Percentiles rank a stretch among this genome's conserved stretches.
Conservation (phyloP, 2,797 vertebrate genomes). For the Rachycentron canadum region DNA sequence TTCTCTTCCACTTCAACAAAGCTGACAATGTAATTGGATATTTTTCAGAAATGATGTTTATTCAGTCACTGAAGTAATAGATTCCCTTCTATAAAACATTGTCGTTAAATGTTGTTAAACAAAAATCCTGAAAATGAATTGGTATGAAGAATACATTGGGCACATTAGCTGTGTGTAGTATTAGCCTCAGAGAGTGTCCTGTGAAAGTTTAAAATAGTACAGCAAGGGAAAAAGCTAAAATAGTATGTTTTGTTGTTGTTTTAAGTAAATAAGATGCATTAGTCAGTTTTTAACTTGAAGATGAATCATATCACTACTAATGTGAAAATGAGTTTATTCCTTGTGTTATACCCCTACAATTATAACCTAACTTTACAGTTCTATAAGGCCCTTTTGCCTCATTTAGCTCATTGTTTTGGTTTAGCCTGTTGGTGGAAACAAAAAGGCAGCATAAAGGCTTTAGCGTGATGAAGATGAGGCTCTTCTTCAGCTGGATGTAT, state of each 20-base stretch:
- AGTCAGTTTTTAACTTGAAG: neutral
- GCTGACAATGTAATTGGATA: neutral
- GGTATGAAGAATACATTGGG: neutral
- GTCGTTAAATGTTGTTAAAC: neutral
- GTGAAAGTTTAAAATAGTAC: neutral
- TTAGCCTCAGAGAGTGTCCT: no score
- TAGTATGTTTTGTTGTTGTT: neutral
- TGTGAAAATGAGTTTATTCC: neutral
- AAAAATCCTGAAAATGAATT: conserved; percentile 6
- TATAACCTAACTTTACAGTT: neutral
- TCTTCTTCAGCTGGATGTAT: neutral
- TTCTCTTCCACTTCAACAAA: neutral
- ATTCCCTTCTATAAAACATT: neutral
- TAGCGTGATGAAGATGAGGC: no score
- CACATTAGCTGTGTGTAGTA: neutral
- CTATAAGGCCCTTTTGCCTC: neutral
- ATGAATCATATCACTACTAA: no score
- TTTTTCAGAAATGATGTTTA: neutral
- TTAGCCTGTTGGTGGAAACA: neutral
- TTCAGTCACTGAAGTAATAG: neutral
- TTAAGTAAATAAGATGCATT: neutral
- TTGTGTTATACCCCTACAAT: neutral
- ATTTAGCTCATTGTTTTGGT: neutral
- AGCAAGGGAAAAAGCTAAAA: neutral
- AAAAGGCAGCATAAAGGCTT: neutral